Evolutionary conservation across 1,140 invertebrate species (phyloP).

Genomic region (Nautilus pompilius): DNA sequence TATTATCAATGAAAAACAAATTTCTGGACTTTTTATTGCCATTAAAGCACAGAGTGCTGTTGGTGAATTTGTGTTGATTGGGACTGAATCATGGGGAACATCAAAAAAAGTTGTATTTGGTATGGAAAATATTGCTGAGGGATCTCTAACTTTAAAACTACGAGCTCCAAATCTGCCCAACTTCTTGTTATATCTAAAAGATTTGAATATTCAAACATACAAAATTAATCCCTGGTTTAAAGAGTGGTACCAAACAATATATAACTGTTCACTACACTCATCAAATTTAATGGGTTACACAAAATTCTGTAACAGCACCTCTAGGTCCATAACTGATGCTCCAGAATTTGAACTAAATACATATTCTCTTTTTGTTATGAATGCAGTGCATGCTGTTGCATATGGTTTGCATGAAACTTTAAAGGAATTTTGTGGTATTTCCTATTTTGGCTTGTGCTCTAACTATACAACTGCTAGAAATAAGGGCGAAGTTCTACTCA

Average conservation of each 20-base stretch:
- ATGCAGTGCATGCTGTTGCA: conserved; percentile 37
- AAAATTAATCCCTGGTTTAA: conserved; percentile 46
- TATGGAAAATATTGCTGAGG: conserved; percentile 24
- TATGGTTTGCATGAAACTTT: conserved; percentile 36
- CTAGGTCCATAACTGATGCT: conserved; percentile 10
- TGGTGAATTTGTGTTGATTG: conserved; percentile 25
- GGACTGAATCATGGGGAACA: conserved; percentile 16
- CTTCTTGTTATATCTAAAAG: conserved; percentile 27
- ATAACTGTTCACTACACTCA: conserved; percentile 33
- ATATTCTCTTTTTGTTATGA: conserved; percentile 24
- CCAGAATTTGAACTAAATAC: conserved; percentile 17
- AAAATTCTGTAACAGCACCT: conserved; percentile 12
- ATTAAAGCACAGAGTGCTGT: conserved; percentile 14
- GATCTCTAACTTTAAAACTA: conserved; percentile 27
- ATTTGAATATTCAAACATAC: conserved; percentile 25
- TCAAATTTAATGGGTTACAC: conserved; percentile 10
- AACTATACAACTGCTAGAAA: conserved; percentile 28
- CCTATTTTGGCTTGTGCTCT: conserved; percentile 34
- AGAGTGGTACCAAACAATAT: conserved; percentile 41
- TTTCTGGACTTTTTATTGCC: conserved; percentile 21
- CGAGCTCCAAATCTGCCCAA: conserved; percentile 10
- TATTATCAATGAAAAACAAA: conserved; percentile 11
- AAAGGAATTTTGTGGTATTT: conserved; percentile 31
- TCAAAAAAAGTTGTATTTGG: conserved; percentile 14
- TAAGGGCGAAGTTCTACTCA: conserved; percentile 26